Evolutionary conservation across 2,113 vertebrate genomes (phyloP).

Genomic region (Dipodomys merriami): DNA sequence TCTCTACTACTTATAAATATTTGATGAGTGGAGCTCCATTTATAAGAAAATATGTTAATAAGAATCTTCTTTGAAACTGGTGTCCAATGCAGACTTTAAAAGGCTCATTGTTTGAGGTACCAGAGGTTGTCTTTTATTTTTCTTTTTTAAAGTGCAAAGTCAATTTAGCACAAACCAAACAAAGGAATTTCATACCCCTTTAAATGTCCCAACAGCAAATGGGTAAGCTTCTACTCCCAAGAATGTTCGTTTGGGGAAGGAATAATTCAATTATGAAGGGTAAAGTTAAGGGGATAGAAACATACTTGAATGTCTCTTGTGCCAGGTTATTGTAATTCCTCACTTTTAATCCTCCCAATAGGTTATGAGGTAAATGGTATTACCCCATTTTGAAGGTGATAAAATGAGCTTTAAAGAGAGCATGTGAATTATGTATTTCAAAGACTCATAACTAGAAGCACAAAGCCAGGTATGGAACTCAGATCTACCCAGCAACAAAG

Average conservation of each 20-base stretch:
- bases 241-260: neutral
- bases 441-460: neutral
- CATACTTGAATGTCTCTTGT: neutral
- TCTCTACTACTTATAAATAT: constrained; percentile 66
- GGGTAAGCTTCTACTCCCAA: neutral
- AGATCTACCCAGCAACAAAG: neutral
- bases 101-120: constrained; percentile 38
- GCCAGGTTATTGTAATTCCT: neutral
- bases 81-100: constrained; percentile 50
- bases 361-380: neutral
- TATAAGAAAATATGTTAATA: constrained; percentile 70
- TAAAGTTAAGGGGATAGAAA: neutral
- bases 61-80: constrained; percentile 67
- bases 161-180: constrained; percentile 51
- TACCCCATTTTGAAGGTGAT: neutral
- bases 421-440: neutral
- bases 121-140: constrained; percentile 20
- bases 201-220: neutral
- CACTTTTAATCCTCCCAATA: neutral
- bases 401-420: neutral
- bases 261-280: neutral
- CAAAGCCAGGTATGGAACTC: neutral
- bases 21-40: constrained; percentile 60
- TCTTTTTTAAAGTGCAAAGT: constrained; percentile 31
- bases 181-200: neutral